Percentiles rank a stretch among this genome's conserved stretches.
These are phyloP conservation scores for Oreortyx pictus DNA, from an alignment of 2,797 vertebrate genomes.

Conservation along the genomic window DNA sequence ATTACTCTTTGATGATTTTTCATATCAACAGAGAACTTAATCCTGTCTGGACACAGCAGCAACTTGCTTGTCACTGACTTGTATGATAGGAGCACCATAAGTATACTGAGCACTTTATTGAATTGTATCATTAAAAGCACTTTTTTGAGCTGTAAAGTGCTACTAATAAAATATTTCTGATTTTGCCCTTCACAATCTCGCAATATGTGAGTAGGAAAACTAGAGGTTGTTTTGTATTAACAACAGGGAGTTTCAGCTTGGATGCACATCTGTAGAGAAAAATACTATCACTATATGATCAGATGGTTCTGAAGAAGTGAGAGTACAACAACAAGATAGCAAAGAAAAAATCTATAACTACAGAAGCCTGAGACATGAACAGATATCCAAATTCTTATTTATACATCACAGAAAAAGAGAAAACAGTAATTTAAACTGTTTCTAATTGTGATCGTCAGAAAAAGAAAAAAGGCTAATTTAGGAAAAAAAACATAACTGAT, in stretches of 20 bases:
- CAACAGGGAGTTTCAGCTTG: background rate
- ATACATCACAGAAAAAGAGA: background rate
- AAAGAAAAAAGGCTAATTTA: background rate
- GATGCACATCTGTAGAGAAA: constrained; percentile 9
- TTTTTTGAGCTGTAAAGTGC: constrained; percentile 1
- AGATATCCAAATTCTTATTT: background rate
- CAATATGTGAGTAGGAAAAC: background rate
- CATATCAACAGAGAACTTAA: background rate
- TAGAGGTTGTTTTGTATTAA: background rate
- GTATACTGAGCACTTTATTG: constrained; percentile 13
- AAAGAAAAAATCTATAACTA: background rate
- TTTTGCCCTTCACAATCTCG: constrained; percentile 24
- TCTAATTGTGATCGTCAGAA: background rate
- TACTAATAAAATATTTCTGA: constrained; percentile 25
- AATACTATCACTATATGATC: background rate
- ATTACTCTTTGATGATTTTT: constrained; percentile 61
- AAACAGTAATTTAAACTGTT: background rate
- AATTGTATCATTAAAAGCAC: constrained; percentile 17
- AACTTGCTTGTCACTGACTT: background rate
- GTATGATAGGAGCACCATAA: background rate
- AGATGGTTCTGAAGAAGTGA: background rate
- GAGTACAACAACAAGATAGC: background rate
- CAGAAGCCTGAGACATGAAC: background rate
- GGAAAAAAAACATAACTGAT: background rate
- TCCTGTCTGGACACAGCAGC: background rate